Evolutionary conservation across 1,140 invertebrate genomes (phyloP).

Genomic region (Heliconius eleuchia): DNA sequence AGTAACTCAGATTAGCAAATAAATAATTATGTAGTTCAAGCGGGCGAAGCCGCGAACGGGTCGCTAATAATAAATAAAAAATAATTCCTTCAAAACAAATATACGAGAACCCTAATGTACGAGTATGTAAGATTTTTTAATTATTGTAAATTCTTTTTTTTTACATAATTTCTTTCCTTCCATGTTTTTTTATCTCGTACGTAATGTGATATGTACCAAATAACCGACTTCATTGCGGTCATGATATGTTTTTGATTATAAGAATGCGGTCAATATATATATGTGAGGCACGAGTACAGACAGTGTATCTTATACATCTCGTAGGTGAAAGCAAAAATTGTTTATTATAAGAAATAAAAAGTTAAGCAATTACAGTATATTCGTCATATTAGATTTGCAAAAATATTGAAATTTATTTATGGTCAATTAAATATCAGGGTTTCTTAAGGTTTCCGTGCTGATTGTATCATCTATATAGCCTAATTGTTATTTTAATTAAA

Average conservation of each 20-base stretch:
- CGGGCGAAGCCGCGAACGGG: too few relatives aligned
- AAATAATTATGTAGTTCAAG: too few relatives aligned
- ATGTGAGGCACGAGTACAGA: conserved; percentile 6
- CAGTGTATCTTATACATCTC: not conserved
- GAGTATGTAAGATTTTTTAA: too few relatives aligned
- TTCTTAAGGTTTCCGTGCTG: not conserved
- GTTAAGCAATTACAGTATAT: not conserved
- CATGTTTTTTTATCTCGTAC: too few relatives aligned
- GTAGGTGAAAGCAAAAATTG: conserved; percentile 2
- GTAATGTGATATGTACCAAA: not conserved
- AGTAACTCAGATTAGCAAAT: too few relatives aligned
- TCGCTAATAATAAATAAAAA: too few relatives aligned
- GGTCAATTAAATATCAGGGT: not conserved
- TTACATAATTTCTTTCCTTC: too few relatives aligned
- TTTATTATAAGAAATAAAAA: not conserved
- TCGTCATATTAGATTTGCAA: not conserved
- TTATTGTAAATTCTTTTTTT: too few relatives aligned
- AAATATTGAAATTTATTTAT: not conserved
- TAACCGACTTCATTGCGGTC: not conserved
- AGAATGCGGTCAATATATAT: conserved; percentile 1
- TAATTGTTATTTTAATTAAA: not conserved
- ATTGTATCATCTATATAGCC: not conserved
- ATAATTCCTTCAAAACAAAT: too few relatives aligned
- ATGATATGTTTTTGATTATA: not conserved
- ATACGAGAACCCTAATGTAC: too few relatives aligned